Base-by-base conservation (phyloP, 2,797 vertebrate species). In the Hylomyscus alleni region DNA sequence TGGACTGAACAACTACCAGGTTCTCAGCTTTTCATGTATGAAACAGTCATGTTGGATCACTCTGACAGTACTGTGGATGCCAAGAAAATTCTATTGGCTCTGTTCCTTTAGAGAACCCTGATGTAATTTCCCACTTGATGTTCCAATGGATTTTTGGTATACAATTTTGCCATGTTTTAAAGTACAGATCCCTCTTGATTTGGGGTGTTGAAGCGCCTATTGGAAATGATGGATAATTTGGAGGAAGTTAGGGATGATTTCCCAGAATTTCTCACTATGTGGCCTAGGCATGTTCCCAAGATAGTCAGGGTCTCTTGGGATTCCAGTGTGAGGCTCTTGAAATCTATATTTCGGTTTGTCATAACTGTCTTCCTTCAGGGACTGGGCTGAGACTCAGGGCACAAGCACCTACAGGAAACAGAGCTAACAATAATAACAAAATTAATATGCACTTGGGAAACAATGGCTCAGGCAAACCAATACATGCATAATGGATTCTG, bases 401-500 rank as follows among this genome's bases (percentile, higher is more conserved):
- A 90, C 34, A 60, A 47, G 37, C 92, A 80, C 40, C 69, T 62
- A 93, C 89, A 52, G 73, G 34, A 62, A 96, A 14, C 13, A 54
- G 60, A 95, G 91, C 82, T 95, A 76, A 97, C 93, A 97, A 94
- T 65, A 90, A 92, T 84, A 94, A 83, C 94, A 93, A 72, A 95
- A 92, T 97, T 86, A 97, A 96, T 95, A 94, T 88, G 86, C 76
- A 90, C 87, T 86, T 92, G 52, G 89, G 90, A 97, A 96, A 90
- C 95, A 97, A 91, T 90, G 96, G 78, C 92, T 90, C 69, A 82
- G 52, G 47, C 65, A 93, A 96, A 95, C 37, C 78, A 89, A 84
- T 54, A 94, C 31, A 84, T 17, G 20, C 13, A 52, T 94, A 97
- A 97, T 95, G 75, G 95, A 91, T 97, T 97, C 95, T 95, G 97